Evolutionary conservation across 2,113 vertebrate genomes (phyloP), one percentile per base, ranked within the genome.

Genomic region (Dasypus novemcinctus): DNA sequence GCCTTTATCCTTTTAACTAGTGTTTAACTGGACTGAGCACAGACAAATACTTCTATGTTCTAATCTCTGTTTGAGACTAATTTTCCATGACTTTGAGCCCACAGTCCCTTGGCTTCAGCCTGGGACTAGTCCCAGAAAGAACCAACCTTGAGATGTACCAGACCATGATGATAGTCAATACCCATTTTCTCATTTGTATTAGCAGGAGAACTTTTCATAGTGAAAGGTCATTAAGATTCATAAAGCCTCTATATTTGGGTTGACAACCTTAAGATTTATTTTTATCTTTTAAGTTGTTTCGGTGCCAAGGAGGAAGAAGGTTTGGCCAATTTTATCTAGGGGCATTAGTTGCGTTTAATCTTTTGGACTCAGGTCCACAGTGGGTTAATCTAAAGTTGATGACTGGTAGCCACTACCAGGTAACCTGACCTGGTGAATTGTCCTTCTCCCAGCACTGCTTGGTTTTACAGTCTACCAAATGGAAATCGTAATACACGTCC

Each of bases 241-340:
- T 38, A 86, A 95, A 93, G 38, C 14, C n/a, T 95, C 64, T 95
- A 68, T 68, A 54, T 94, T 87, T 90, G 61, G 18, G 25, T 71
- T 79, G 72, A 93, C 52, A 82, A 81, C 15, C 29, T 36, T 33
- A 87, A 72, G 52, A 41, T 64, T 63, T 83, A 71, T 85, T 93
- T 95, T 94, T 83, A 76, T 82, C 84, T 93, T 95, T 94, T 83
- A 76, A 79, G 57, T 93, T 63, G 36, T 71, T 71, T 84, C 43
- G 18, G 57, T 84, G 66, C 59, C 61, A 93, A 90, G 76, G 78
- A 88, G 38, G 84, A 87, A 95, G 75, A 46, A 80, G 54, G 74
- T 93, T 52, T 82, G 82, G 17, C 38, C 61, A 93, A 29, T 87
- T 94, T 95, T 94, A 76, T 69, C 95, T 64, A 88, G 18, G 36